phyloP scores from a whole-genome alignment of 2,888 invertebrate species.

The Meiosimyza decipiens region DNA sequence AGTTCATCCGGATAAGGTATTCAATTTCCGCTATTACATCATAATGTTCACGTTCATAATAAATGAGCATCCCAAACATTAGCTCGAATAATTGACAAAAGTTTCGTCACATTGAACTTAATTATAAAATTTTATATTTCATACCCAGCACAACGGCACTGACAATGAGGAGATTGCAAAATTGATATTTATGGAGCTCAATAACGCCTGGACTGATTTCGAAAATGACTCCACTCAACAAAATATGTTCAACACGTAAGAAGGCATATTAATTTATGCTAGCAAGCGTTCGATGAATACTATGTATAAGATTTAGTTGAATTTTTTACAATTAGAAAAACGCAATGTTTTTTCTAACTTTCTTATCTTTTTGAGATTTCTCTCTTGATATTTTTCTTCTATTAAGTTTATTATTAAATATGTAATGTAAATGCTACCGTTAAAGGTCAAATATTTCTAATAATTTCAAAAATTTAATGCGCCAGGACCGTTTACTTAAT shows the following conservation, averaged over 20 bases:
- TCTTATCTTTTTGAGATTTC: slow-evolving; percentile 15
- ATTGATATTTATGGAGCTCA: slow-evolving; percentile 98
- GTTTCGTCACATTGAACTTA: too few relatives aligned
- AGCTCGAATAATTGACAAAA: too few relatives aligned
- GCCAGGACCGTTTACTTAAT: slow-evolving; percentile 62
- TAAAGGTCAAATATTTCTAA: neutral
- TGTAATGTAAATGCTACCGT: slow-evolving; percentile 23
- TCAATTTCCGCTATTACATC: too few relatives aligned
- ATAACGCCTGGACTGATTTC: slow-evolving; percentile 98
- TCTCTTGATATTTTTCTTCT: neutral
- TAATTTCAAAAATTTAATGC: slow-evolving; percentile 22
- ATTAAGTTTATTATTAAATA: slow-evolving; percentile 8
- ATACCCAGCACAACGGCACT: slow-evolving; percentile 88
- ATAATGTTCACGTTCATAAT: too few relatives aligned
- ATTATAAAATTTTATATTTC: neutral
- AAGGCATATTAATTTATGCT: neutral
- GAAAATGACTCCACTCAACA: slow-evolving; percentile 82
- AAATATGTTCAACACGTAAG: slow-evolving; percentile 72
- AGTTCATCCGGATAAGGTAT: slow-evolving; percentile 97
- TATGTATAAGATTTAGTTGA: slow-evolving; percentile 22
- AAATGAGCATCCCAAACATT: too few relatives aligned
- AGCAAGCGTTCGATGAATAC: neutral
- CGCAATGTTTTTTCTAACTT: slow-evolving; percentile 5
- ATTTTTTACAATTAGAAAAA: slow-evolving; percentile 14
- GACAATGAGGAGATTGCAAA: slow-evolving; percentile 93